Base-by-base conservation (phyloP, 2,113 vertebrate species). In the Antennarius striatus region DNA sequence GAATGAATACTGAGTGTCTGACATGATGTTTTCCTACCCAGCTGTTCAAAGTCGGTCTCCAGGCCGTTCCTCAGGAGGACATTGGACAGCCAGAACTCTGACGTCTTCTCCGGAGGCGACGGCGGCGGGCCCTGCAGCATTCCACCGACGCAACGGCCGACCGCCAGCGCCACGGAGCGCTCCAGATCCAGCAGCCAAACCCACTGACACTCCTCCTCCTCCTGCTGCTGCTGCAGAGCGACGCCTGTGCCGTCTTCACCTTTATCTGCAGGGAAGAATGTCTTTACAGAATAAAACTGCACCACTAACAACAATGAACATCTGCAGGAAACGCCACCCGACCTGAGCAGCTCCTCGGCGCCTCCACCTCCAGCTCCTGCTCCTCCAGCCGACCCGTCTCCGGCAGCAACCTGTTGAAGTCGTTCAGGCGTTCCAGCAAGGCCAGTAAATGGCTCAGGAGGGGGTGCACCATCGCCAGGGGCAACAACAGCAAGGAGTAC, bases 131-230 rank as follows among this genome's bases (percentile, higher is more conserved):
- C 93, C 68, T 93, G 92, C 63, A 94, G 72, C 93, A 94, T 93
- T 52, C 90, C 92, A 49, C 93, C 88, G 2, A 94, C 91, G 72
- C 93, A 94, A 12, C 89, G 90, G 17, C 93, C 93, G 11, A 93
- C 90, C 15, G 88, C 87, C 80, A 94, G 72, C 0, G 91, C 92
- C 4, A 93, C 90, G 5, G 93, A 90, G 12, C 93, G 88, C 42
- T 94, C 93, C 79, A 94, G 76, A 68, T 94, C 93, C 75, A 94
- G 73, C 30, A 94, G 82, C 93, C 93, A 94, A 45, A 83, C 82
- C 93, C 93, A 94, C 56, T 29, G 74, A 71, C 72, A 74, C 54
- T 92, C 89, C 17, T 89, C 79, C 47, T 83, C 72, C 52, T 89
- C 79, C 47, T 83, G 70, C 52, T 63, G 67, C 42, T 71, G 71